A percentile compares a stretch with the other conserved stretches of the same genome.
phyloP scores from a whole-genome alignment of 1,140 invertebrate species.

The Hyles vespertilio region DNA sequence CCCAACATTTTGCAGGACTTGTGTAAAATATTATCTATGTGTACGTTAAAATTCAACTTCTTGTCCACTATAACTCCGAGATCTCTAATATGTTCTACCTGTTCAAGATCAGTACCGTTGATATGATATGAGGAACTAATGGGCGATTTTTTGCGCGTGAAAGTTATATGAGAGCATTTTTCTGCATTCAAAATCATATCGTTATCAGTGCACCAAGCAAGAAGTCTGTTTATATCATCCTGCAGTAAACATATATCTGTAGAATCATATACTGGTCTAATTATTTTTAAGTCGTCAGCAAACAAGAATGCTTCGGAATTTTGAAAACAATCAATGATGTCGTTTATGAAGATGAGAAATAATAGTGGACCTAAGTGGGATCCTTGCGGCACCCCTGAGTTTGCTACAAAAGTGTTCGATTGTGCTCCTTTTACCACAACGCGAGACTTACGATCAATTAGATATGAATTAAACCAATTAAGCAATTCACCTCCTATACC shows the following conservation, averaged over 20 bases:
- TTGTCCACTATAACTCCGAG: too few relatives aligned
- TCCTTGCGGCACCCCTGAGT: constrained; percentile 13
- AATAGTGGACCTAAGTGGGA: constrained; percentile 10
- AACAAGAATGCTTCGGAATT: constrained; percentile 7
- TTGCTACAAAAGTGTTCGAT: neutral
- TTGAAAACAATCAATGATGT: constrained; percentile 8
- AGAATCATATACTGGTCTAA: neutral
- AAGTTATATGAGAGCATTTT: constrained; percentile 1
- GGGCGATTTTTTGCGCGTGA: neutral
- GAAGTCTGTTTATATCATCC: constrained; percentile 7
- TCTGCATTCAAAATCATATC: neutral
- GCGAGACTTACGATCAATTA: constrained; percentile 3
- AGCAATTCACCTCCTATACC: constrained; percentile 5
- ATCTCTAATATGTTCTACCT: too few relatives aligned
- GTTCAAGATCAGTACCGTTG: too few relatives aligned
- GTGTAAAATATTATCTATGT: too few relatives aligned
- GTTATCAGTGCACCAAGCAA: constrained; percentile 1
- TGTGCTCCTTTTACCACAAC: constrained; percentile 1
- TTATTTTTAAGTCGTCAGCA: constrained; percentile 13
- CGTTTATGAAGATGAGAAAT: constrained; percentile 14
- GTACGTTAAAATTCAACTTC: too few relatives aligned
- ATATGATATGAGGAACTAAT: neutral
- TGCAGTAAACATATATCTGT: constrained; percentile 1
- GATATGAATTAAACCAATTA: constrained; percentile 11
- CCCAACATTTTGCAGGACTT: too few relatives aligned